Evolutionary conservation across 2,113 vertebrate species (phyloP).

Genomic region (Aviceda subcristata): DNA sequence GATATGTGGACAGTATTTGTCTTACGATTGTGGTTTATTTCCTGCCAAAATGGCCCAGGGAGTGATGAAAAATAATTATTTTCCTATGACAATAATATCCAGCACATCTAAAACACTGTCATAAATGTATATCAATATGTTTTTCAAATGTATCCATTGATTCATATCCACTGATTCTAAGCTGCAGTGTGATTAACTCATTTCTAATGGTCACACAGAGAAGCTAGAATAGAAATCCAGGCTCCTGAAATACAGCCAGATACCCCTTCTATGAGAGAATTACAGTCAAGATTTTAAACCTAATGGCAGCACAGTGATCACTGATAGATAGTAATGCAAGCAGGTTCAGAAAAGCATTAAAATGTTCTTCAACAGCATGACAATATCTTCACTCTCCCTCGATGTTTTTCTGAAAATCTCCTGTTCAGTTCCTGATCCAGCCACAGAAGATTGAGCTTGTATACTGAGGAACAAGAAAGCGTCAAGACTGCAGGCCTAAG

Average conservation of each 20-base stretch:
- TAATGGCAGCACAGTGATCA: not conserved
- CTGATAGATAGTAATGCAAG: not conserved
- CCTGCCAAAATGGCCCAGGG: not conserved
- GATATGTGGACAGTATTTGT: not conserved
- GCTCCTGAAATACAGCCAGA: not conserved
- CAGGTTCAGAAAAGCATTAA: not conserved
- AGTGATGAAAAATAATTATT: not conserved
- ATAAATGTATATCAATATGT: not conserved
- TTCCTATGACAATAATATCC: not conserved
- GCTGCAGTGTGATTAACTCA: not conserved
- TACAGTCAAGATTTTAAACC: not conserved
- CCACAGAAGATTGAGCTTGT: not conserved
- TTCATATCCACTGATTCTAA: not conserved
- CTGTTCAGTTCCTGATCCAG: not conserved
- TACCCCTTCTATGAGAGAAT: not conserved
- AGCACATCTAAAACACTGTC: not conserved
- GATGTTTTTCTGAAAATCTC: not conserved
- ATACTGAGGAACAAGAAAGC: not conserved
- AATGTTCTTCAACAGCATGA: not conserved
- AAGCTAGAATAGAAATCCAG: not conserved
- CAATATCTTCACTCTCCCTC: not conserved
- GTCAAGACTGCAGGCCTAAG: not conserved
- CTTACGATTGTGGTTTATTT: not conserved
- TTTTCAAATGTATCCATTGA: not conserved
- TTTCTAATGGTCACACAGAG: not conserved